Conservation (phyloP, 2,797 vertebrate genomes). For the Taeniopygia guttata region DNA sequence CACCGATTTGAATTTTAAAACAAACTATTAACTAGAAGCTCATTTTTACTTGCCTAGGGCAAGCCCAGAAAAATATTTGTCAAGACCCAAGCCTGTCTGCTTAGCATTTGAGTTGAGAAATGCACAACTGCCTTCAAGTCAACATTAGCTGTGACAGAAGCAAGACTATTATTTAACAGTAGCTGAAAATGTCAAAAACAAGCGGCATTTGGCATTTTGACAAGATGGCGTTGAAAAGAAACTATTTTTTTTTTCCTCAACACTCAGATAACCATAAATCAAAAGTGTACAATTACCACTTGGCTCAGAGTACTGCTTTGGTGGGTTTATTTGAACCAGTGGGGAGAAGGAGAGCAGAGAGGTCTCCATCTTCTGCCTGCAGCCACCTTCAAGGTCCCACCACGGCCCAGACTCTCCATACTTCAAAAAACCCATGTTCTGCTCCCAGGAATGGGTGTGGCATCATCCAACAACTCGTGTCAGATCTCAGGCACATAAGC, state of each 20-base stretch:
- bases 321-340: not conserved
- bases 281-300: conserved; percentile 63
- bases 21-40: conserved; percentile 59
- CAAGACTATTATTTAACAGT: conserved; percentile 77
- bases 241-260: not conserved
- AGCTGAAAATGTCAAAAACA: conserved; percentile 78
- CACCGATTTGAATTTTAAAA: conserved; percentile 62
- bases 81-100: conserved; percentile 61
- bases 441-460: fast-evolving
- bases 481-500: not conserved
- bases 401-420: fast-evolving
- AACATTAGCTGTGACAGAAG: conserved; percentile 77
- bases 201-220: conserved; percentile 73
- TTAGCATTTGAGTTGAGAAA: conserved; percentile 72
- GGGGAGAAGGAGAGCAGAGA: not conserved
- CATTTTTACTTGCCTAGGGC: conserved; percentile 67
- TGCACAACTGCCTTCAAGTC: conserved; percentile 73
- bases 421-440: not conserved
- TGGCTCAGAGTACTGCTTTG: not conserved
- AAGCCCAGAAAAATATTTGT: conserved; percentile 69
- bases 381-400: not conserved
- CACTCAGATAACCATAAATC: conserved; percentile 53
- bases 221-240: conserved; percentile 62
- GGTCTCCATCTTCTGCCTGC: not conserved
- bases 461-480: not conserved